Percentiles rank a stretch among this genome's conserved stretches.
Conservation (phyloP, 2,797 vertebrate species). For the Remorina albescens region DNA sequence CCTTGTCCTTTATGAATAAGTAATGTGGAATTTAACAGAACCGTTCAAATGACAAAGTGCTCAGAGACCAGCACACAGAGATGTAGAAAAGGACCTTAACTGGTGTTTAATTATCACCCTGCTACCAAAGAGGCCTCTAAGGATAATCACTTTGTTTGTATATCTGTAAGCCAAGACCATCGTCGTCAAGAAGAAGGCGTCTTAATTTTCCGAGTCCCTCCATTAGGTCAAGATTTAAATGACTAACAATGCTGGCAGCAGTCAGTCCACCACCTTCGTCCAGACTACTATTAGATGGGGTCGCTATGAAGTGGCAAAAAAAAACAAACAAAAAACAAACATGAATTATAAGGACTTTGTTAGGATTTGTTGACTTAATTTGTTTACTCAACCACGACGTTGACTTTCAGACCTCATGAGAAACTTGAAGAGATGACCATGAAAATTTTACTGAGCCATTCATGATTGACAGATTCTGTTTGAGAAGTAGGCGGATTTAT, state of each 20-base stretch:
- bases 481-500: too few relatives aligned
- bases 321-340: too few relatives aligned
- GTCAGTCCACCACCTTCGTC: not conserved
- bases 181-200: not conserved
- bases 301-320: too few relatives aligned
- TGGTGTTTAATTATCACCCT: not conserved
- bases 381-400: too few relatives aligned
- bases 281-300: not conserved
- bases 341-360: too few relatives aligned
- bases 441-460: too few relatives aligned
- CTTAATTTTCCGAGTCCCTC: not conserved
- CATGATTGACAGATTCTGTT: too few relatives aligned
- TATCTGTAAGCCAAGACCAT: not conserved
- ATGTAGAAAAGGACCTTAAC: not conserved
- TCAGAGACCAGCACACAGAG: slow-evolving; percentile 8
- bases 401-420: too few relatives aligned
- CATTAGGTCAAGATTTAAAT: not conserved
- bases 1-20: slow-evolving; percentile 51
- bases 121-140: not conserved
- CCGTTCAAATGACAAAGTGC: slow-evolving; percentile 17
- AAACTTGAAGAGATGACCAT: too few relatives aligned
- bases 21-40: slow-evolving; percentile 35
- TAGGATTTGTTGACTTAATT: too few relatives aligned
- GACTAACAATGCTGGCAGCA: too few relatives aligned
- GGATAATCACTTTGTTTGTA: not conserved